A percentile compares a stretch with the other conserved stretches of the same genome.
Evolutionary conservation across 2,113 vertebrate genomes (phyloP).

Genomic region (Vicugna pacos): DNA sequence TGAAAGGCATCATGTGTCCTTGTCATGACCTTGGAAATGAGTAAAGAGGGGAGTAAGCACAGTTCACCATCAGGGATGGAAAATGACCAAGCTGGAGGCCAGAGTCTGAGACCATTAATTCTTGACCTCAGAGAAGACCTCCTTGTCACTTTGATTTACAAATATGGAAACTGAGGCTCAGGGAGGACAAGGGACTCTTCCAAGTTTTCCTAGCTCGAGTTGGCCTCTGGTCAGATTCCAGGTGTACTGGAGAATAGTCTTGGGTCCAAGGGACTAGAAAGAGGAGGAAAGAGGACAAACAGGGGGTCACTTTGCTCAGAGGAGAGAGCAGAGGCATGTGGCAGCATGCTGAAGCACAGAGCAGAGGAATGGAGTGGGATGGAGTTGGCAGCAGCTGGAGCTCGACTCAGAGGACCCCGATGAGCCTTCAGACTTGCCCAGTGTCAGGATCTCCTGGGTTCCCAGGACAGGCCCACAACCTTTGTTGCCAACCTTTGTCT

Average conservation of each 20-base stretch:
- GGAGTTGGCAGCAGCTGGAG: not conserved
- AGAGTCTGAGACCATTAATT: not conserved
- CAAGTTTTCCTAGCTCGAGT: not conserved
- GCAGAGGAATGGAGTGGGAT: rapidly evolving
- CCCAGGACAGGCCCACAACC: not conserved
- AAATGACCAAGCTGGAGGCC: not conserved
- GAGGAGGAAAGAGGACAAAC: not conserved
- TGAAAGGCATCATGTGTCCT: not conserved
- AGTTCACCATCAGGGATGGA: not conserved
- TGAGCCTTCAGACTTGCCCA: not conserved
- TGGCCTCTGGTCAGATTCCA: not conserved
- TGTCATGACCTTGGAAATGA: not conserved
- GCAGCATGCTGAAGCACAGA: too few relatives aligned
- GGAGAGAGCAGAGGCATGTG: not conserved
- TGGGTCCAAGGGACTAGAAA: not conserved
- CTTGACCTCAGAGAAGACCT: not conserved
- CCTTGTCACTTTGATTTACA: not conserved
- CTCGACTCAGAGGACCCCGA: not conserved
- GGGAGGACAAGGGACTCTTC: not conserved
- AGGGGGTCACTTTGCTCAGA: too few relatives aligned
- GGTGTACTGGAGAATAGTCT: not conserved
- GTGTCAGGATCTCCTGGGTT: not conserved
- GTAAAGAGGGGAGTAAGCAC: not conserved
- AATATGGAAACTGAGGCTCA: not conserved
- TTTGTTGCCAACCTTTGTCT: not conserved